A percentile compares a stretch with the other conserved stretches of the same genome.
Evolutionary conservation across 1,140 invertebrate species (phyloP).

Genomic region (Zeugodacus cucurbitae): DNA sequence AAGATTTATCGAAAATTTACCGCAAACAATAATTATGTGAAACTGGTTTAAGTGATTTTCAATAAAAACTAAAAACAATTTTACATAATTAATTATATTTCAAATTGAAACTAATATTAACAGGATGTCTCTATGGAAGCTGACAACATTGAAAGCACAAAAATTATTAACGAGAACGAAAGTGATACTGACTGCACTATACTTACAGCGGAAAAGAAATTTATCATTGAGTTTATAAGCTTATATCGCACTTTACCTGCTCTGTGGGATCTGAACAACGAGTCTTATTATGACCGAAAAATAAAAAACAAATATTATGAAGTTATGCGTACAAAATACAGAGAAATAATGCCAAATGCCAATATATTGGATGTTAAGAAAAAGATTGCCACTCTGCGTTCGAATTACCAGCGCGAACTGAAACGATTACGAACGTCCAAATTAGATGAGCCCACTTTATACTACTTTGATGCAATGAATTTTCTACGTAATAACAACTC

Average conservation of each 20-base stretch:
- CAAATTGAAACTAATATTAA: no score
- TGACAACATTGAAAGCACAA: no score
- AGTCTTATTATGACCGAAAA: neutral
- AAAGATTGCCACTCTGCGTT: slow-evolving; percentile 64
- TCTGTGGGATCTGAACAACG: slow-evolving; percentile 55
- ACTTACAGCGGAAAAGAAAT: neutral
- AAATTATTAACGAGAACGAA: neutral
- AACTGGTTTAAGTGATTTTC: no score
- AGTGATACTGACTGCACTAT: neutral
- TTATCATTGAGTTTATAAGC: neutral
- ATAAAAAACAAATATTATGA: slow-evolving; percentile 56
- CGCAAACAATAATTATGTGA: no score
- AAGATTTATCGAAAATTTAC: no score
- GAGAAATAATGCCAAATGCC: slow-evolving; percentile 62
- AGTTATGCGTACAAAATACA: slow-evolving; percentile 55
- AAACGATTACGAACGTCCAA: slow-evolving; percentile 51
- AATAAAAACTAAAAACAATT: no score
- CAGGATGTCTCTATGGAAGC: no score
- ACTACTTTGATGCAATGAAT: slow-evolving; percentile 64
- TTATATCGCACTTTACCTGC: slow-evolving; percentile 61
- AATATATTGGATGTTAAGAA: slow-evolving; percentile 57
- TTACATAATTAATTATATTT: no score
- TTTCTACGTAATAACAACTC: slow-evolving; percentile 48
- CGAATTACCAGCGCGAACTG: slow-evolving; percentile 62
- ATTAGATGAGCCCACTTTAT: slow-evolving; percentile 48